Conservation (phyloP, 2,888 invertebrate species). For the Phoenoteleia sp. region DNA sequence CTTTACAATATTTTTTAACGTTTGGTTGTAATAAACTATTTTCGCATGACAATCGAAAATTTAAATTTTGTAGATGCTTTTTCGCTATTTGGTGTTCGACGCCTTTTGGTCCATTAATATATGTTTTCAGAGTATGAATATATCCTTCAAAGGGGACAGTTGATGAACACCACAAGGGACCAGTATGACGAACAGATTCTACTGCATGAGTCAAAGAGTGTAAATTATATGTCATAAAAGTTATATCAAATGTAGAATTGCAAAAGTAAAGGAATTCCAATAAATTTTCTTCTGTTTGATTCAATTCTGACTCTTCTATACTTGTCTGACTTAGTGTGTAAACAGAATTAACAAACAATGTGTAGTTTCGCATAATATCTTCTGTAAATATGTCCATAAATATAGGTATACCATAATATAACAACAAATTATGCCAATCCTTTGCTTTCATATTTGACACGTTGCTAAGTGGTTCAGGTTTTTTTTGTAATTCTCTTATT, state of each 20-base stretch:
- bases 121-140: conserved; percentile 32
- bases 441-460: conserved; percentile 38
- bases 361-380: neutral
- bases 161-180: conserved; percentile 24
- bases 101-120: conserved; percentile 49
- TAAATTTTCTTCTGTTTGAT: conserved; percentile 26
- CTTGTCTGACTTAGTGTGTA: conserved; percentile 17
- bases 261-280: conserved; percentile 1
- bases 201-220: conserved; percentile 17
- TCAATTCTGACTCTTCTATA: conserved; percentile 1
- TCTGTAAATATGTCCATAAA: conserved; percentile 5
- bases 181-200: conserved; percentile 10
- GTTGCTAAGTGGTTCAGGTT: conserved; percentile 28
- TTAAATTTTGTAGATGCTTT: conserved; percentile 42
- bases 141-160: conserved; percentile 39
- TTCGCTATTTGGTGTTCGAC: conserved; percentile 38
- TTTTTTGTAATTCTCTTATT: conserved; percentile 43
- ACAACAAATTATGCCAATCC: conserved; percentile 42
- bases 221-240: conserved; percentile 21
- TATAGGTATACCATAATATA: conserved; percentile 35
- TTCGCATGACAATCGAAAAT: neutral
- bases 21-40: neutral
- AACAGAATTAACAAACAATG: conserved; percentile 34
- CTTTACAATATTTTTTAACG: conserved; percentile 10
- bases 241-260: neutral